Evolutionary conservation across 2,797 vertebrate genomes (phyloP), one percentile per base, ranked within the genome.

Genomic region (Urosaurus nigricauda): DNA sequence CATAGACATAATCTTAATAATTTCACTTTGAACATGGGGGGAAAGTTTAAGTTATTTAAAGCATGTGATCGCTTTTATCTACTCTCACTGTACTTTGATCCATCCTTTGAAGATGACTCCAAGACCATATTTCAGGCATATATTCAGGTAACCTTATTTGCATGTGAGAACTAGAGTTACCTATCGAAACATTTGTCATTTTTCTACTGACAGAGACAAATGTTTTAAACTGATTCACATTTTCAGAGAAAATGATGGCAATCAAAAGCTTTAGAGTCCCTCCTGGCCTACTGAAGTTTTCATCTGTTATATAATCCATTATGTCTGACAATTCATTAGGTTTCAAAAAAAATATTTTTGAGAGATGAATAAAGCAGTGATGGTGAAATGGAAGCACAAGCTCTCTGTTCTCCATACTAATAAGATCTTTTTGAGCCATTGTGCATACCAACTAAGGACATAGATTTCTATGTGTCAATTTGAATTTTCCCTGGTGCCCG

Each of bases 31-130:
- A 95, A 94, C 74, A 26, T 93, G 71, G 86, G 89, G 92, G 92
- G 95, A 92, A 95, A 88, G 24, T n/a, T 29, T 88, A 92, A 89
- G 16, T 29, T 88, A 92, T 93, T 92, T 92, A 89, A 47, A 90
- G 40, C 6, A 82, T 90, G 88, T 92, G n/a, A 68, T 81, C 73
- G 56, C 88, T 94, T 94, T 94, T 84, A 94, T 94, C 84, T 94
- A 93, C 75, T 63, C 17, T 87, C 63, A 84, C 92, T 90, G 90
- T 80, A 93, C 89, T 96, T 95, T 92, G 87, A 94, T 96, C 74
- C 88, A 73, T 56, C 90, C 89, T 96, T 96, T 96, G 92, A 96
- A 96, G 91, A 93, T 79, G 3, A 79, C 89, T 94, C 90, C 26
- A 87, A 96, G 93, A 90, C 84, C 7, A 94, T 83, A 89, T 91